Evolutionary conservation across 2,888 invertebrate species (phyloP).

Genomic region (Mythimna pallens): DNA sequence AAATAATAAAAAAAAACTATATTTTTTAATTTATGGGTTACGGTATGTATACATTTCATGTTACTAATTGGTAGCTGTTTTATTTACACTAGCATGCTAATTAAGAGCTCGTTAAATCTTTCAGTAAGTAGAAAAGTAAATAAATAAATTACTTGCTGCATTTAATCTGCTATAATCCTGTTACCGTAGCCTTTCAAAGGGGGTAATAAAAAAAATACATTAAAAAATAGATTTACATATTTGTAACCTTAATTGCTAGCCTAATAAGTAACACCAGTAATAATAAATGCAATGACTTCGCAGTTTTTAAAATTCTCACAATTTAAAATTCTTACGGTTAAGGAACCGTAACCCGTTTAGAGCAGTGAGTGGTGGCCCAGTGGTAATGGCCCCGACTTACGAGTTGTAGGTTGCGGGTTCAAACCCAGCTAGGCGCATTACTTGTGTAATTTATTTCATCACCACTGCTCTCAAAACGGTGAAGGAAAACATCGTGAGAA

Average conservation of each 20-base stretch:
- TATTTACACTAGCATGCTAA: slow-evolving; percentile 25
- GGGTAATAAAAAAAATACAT: background rate
- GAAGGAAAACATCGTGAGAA: too few species aligned
- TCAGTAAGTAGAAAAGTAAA: slow-evolving; percentile 23
- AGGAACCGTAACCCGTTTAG: too few species aligned
- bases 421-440: too few species aligned
- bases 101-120: slow-evolving; percentile 22
- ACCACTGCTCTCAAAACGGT: too few species aligned
- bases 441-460: too few species aligned
- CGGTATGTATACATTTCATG: slow-evolving; percentile 4
- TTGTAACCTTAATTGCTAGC: background rate
- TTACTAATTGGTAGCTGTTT: slow-evolving; percentile 30
- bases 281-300: background rate
- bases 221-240: background rate
- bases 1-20: background rate
- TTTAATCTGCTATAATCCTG: background rate
- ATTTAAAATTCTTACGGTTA: background rate
- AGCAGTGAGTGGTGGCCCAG: too few species aligned
- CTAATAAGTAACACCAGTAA: background rate
- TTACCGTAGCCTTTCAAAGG: background rate
- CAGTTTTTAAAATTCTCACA: background rate
- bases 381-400: too few species aligned
- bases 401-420: too few species aligned
- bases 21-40: slow-evolving; percentile 19
- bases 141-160: background rate